Base-by-base conservation (phyloP, 2,113 vertebrate genomes). In the Urocolius indicus region DNA sequence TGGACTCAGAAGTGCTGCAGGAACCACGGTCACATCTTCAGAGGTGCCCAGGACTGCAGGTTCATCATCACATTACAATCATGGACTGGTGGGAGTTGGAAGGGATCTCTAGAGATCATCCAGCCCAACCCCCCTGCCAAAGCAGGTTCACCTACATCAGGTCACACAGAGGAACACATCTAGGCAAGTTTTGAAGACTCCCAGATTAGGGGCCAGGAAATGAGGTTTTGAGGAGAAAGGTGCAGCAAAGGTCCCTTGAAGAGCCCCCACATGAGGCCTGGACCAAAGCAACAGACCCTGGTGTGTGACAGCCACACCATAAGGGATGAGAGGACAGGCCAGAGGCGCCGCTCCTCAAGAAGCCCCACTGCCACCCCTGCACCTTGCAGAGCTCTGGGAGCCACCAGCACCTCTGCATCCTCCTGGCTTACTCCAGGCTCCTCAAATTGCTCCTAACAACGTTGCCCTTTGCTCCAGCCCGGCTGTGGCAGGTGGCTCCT, bases 301-400 rank as follows among this genome's bases (percentile, higher is more conserved):
- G 32, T 45, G 19, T 6, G 0, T 6, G 9, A 27, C 0, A 68
- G 15, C 19, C n/a, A 34, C 13, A 21, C 38, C 0, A 0, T 9
- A 10, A 49, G 4, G 23, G 38, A 4, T 30, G 38, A 59, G 45
- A 59, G 29, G 18, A 51, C 12, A 30, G 51, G 5, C 36, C 11
- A 67, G 52, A 67, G 51, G 29, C 32, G 59, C 8, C 5, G 0
- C 26, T 38, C 27, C 69, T 45, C 5, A 7, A 32, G 21, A 24
- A 63, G 11, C 3, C 0, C 41, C 22, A 4, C 16, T 27, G 29
- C 55, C 82, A 22, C 21, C 65, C 29, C 11, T 7, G 2, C 26
- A 7, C 12, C 43, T 48, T 4, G 48, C 76, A 43, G 59, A 26
- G 41, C 58, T 43, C 68, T 11, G 6, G 24, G 24, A 72, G 51